Base-by-base conservation (phyloP, 2,113 vertebrate genomes). In the Osmerus mordax region DNA sequence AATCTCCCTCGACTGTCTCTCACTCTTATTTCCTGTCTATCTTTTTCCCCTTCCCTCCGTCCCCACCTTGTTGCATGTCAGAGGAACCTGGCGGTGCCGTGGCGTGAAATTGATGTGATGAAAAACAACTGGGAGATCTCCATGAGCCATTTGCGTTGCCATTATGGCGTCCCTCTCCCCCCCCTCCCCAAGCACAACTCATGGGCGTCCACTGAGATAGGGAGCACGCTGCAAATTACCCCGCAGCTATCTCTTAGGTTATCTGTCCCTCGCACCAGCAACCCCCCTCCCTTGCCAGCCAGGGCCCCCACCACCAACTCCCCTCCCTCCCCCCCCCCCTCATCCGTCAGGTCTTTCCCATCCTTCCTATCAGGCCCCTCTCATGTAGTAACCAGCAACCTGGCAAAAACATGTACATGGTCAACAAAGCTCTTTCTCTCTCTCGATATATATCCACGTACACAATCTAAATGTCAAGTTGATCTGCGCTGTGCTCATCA, bases 121-220 rank as follows among this genome's bases (percentile, higher is more conserved):
- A 89, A 89, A 91, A 90, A 90, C 86, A 90, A 87, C 83, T 82
- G 78, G 84, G 83, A 85, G 87, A 89, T 88, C 89, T 91, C 89
- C 81, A 85, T 84, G 84, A 91, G 83, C 84, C 87, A 89, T 90
- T 91, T 88, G 82, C 81, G 86, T 83, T 83, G 74, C 76, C 71
- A 76, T 88, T 81, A 86, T 72, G 76, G 81, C 79, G 76, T 67
- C 65, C 79, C 75, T 81, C 77, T 74, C 84, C 78, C 65, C 41
- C 41, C 41, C 32, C 78, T 67, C 67, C 74, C 87, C 70, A 80
- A 77, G 86, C 74, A 54, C 76, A 84, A 70, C 75, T 81, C 78
- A 16, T 47, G 71, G 81, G 72, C 81, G 72, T 78, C 82, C 80
- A 70, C 84, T 83, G 86, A 80, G 78, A 89, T 87, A 76, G 87